Evolutionary conservation across 2,888 invertebrate genomes (phyloP), one percentile per base, ranked within the genome.

Genomic region (Psococerastis gibbosa): DNA sequence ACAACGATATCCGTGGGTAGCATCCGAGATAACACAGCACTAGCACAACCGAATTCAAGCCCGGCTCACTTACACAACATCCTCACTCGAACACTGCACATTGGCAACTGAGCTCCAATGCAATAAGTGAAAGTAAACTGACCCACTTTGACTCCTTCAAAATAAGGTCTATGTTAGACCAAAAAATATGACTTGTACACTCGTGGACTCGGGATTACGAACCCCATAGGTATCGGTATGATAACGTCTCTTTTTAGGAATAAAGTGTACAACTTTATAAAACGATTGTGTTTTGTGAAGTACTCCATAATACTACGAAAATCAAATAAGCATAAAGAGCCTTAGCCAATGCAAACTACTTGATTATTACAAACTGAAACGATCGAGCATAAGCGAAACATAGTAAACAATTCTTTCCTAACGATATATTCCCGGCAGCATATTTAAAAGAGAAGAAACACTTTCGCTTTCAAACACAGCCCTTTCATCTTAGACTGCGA

Each of bases 81-180:
- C 8, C 11, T 9, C 27, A 27, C 27, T 27, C 27, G 27, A 27
- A 11, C 27, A 27, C 27, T 9, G 27, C 6, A 6, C 27, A 27
- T 11, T 27, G 27, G 8, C 27, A 27, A 27, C 27, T 27, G 27
- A 27, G 27, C 27, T 6, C 27, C 75, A 73, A 75, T 78, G 78
- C 75, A 78, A 78, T 76, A 78, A 80, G 80, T 80, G 79, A 80
- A 80, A 80, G 80, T 79, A 77, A 78, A 70, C 61, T 80, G 83
- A 82, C 83, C 83, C 75, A 83, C 82, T 83, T 84, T 81, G 77
- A 71, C 70, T 69, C 74, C 77, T 71, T 70, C 69, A 74, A 78
- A 82, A 82, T 79, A 81, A 82, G 82, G 82, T 82, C 82, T 82
- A 83, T 83, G 82, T 82, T 78, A 78, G 75, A 63, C 70, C 65